phyloP scores from a whole-genome alignment of 2,797 vertebrate species.

The Sphaeramia orbicularis region DNA sequence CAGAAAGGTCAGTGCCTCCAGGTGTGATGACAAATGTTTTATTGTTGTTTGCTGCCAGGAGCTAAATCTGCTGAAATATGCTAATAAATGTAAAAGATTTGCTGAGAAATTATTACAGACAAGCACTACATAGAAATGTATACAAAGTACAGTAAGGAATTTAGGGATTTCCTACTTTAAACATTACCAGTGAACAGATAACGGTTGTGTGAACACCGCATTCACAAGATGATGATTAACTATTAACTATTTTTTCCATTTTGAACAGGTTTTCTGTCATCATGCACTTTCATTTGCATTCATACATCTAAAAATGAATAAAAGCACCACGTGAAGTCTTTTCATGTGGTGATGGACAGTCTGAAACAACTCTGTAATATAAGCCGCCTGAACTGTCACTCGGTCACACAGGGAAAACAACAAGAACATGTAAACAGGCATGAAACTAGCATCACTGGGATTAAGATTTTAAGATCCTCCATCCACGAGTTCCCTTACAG shows the following conservation, averaged over 20 bases:
- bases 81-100: background rate
- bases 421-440: constrained; percentile 25
- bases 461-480: constrained; percentile 50
- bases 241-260: no score
- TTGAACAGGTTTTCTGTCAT: background rate
- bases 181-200: background rate
- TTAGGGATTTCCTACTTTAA: background rate
- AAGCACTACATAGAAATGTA: background rate
- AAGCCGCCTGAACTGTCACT: constrained; percentile 11
- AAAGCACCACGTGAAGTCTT: background rate
- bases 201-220: background rate
- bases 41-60: background rate
- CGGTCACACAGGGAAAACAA: background rate
- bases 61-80: background rate
- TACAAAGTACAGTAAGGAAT: no score
- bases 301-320: background rate
- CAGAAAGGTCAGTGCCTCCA: background rate
- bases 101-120: background rate
- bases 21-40: constrained; percentile 7
- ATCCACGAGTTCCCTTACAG: constrained; percentile 14
- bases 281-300: background rate
- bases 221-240: background rate
- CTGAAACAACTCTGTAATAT: background rate
- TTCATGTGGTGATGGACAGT: background rate
- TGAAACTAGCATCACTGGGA: constrained; percentile 32